Evolutionary conservation across 2,113 vertebrate species (phyloP).

Genomic region (Oreochromis spilurus): DNA sequence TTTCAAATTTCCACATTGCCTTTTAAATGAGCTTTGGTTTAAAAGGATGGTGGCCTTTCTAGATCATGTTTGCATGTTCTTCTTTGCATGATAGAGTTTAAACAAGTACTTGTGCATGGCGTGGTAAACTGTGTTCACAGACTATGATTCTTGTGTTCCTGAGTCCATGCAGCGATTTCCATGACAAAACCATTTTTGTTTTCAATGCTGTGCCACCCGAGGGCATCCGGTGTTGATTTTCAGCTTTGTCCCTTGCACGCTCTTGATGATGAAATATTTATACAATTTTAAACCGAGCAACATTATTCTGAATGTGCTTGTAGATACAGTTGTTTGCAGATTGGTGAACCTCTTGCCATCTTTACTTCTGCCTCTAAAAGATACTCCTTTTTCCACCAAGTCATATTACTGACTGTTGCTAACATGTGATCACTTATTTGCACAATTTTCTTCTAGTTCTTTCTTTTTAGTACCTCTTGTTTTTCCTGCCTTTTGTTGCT

Average conservation of each 20-base stretch:
- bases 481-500: not conserved
- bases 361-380: accelerated
- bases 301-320: not conserved
- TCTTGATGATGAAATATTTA: not conserved
- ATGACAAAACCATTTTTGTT: not conserved
- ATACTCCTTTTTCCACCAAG: not conserved
- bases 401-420: not conserved
- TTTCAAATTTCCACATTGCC: not conserved
- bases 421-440: not conserved
- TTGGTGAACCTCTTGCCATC: not conserved
- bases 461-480: not conserved
- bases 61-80: accelerated
- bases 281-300: not conserved
- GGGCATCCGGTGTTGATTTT: not conserved
- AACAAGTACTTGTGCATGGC: not conserved
- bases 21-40: not conserved
- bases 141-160: not conserved
- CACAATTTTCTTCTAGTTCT: not conserved
- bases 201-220: not conserved
- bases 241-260: not conserved
- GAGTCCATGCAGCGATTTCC: not conserved
- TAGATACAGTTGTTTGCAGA: not conserved
- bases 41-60: not conserved
- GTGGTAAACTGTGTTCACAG: not conserved
- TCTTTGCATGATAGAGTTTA: not conserved